Evolutionary conservation across 2,113 vertebrate genomes (phyloP).

Genomic region (Jaculus jaculus): DNA sequence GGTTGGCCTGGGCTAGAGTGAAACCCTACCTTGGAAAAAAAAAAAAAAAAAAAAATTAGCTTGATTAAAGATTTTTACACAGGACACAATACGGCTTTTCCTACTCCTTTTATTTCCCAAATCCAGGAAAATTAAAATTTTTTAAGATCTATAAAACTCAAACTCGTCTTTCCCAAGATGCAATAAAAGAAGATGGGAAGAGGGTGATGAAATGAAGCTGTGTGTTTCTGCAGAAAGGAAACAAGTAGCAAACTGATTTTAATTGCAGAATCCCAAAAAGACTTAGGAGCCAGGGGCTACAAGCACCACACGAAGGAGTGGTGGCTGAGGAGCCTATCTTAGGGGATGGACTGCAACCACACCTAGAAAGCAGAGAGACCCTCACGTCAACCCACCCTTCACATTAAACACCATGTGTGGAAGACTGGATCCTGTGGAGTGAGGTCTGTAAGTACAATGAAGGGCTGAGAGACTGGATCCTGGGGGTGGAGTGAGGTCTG

Average conservation of each 20-base stretch:
- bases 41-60: too few relatives aligned
- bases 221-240: neutral
- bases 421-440: neutral
- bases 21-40: too few relatives aligned
- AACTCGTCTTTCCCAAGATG: neutral
- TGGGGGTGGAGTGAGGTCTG: neutral
- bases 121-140: neutral
- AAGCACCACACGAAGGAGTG: too few relatives aligned
- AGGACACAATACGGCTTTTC: neutral
- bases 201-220: neutral
- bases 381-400: rapidly evolving
- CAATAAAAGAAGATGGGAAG: neutral
- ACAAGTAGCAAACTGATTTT: neutral
- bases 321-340: too few relatives aligned
- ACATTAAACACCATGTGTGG: neutral
- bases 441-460: neutral
- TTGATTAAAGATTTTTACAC: neutral
- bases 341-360: neutral
- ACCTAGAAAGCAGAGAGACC: neutral
- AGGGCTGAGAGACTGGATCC: neutral
- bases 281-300: neutral
- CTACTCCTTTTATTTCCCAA: neutral
- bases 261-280: rapidly evolving
- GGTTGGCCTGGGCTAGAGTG: too few relatives aligned
- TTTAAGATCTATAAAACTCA: neutral